Evolutionary conservation across 2,888 invertebrate genomes (phyloP), one percentile per base, ranked within the genome.

Genomic region (Caenorhabditis wallacei): DNA sequence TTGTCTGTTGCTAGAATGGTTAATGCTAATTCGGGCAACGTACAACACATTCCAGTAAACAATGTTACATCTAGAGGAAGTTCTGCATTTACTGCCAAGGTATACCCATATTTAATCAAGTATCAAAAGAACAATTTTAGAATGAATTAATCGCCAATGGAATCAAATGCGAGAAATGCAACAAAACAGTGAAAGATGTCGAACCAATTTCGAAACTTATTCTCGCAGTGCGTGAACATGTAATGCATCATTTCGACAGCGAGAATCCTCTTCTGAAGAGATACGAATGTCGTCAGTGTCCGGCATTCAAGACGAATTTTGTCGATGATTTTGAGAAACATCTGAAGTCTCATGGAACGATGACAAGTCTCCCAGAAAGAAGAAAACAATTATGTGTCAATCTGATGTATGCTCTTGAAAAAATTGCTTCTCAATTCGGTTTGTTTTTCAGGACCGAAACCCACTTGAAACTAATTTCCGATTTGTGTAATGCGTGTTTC

Each of bases 121-220:
- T 30, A 30, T 30, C 30, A 30, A 30, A 5, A 5, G 30, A 30
- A 30, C 59, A 10, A 48, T 54, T 37, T 72, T 20, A 75, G 68
- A 72, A 80, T 20, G 80, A 80, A 40, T 22, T 80, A 13, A 57
- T 80, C n/a, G 66, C 80, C 3, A 80, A 80, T 43, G 80, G 80
- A 68, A 61, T 80, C 8, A 43, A 24, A 5, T 80, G 80, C 43
- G 61, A 72, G 18, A 72, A 54, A 16, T 80, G 80, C 53, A n/a
- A 24, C 5, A 48, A 24, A 11, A 72, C n/a, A 0, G n/a, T 72
- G 2, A 51, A 46, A 30, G 68, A n/a, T 5, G 10, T 64, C 4
- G 51, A 35, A 37, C 54, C 63, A n/a, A 64, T 71, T n/a, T 30
- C 35, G 2, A 56, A 56, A 5, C 43, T 80, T 0, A 51, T 80